Percentiles rank a stretch among this genome's conserved stretches.
Conservation (phyloP, 2,888 invertebrate genomes). For the Nezara viridula region DNA sequence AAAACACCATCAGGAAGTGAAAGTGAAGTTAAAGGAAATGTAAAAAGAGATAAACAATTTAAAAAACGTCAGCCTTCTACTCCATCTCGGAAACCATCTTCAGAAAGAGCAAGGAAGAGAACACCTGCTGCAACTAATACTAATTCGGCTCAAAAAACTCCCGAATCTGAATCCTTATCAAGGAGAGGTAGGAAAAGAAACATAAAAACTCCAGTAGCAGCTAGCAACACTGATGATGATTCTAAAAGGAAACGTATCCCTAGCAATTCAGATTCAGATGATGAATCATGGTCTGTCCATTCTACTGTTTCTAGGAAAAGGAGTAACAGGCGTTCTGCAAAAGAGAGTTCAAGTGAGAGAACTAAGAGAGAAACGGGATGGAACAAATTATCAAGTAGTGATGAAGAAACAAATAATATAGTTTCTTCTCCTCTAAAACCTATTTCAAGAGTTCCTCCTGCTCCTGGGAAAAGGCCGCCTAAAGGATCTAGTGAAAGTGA, state of each 20-base stretch:
- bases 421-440: conserved; percentile 65
- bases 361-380: conserved; percentile 60
- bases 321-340: conserved; percentile 58
- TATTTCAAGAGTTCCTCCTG: conserved; percentile 63
- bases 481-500: conserved; percentile 64
- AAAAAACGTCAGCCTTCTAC: conserved; percentile 56
- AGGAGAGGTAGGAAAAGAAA: conserved; percentile 63
- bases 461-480: conserved; percentile 64
- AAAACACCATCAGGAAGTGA: conserved; percentile 64
- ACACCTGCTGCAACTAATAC: conserved; percentile 2
- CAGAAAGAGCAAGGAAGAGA: conserved; percentile 60
- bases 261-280: conserved; percentile 63
- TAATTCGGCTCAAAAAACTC: conserved; percentile 40
- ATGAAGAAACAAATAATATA: conserved; percentile 67
- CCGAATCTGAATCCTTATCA: conserved; percentile 60
- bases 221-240: conserved; percentile 64
- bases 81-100: conserved; percentile 30
- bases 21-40: conserved; percentile 59
- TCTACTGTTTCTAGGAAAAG: conserved; percentile 59
- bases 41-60: conserved; percentile 46
- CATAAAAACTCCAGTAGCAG: conserved; percentile 62
- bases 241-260: conserved; percentile 63
- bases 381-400: conserved; percentile 67
- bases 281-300: conserved; percentile 63
- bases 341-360: conserved; percentile 63